These are phyloP conservation scores for Gastracanthus pulcherrimus DNA, from an alignment of 2,888 invertebrate genomes.

Conservation along the genomic window DNA sequence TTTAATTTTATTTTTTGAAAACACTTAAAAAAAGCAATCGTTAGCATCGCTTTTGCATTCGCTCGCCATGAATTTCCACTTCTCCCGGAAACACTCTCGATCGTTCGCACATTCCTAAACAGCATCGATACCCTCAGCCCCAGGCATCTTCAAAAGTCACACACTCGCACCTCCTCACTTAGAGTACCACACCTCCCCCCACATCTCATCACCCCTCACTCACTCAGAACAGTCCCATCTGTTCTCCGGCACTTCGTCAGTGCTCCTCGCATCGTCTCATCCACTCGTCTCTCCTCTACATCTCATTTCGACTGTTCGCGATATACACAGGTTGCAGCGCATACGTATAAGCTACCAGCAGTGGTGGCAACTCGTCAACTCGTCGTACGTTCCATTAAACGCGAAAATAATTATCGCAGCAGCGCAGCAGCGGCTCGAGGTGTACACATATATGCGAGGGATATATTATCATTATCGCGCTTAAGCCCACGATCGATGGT, in stretches of 20 bases:
- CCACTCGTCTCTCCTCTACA: slow-evolving; percentile 31
- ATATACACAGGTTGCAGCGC: background rate
- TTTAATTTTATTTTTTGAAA: no score
- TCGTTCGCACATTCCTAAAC: no score
- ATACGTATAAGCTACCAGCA: background rate
- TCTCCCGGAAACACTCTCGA: no score
- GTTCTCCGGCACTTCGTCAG: slow-evolving; percentile 10
- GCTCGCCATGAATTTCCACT: no score
- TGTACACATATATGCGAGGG: no score
- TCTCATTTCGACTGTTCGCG: slow-evolving; percentile 38
- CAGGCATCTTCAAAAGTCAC: no score
- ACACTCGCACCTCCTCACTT: no score
- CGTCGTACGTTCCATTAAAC: slow-evolving; percentile 41
- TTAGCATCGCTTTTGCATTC: no score
- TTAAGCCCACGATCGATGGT: slow-evolving; percentile 26
- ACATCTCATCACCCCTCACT: background rate
- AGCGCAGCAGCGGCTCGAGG: background rate
- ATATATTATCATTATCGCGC: slow-evolving; percentile 24
- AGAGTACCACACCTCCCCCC: no score
- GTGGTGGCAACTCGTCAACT: no score
- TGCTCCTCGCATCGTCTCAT: slow-evolving; percentile 17
- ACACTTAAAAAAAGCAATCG: no score
- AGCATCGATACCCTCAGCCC: no score
- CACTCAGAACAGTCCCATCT: background rate
- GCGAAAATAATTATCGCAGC: slow-evolving; percentile 54